phyloP scores from a whole-genome alignment of 2,113 vertebrate genomes.

The Tupaia tana region DNA sequence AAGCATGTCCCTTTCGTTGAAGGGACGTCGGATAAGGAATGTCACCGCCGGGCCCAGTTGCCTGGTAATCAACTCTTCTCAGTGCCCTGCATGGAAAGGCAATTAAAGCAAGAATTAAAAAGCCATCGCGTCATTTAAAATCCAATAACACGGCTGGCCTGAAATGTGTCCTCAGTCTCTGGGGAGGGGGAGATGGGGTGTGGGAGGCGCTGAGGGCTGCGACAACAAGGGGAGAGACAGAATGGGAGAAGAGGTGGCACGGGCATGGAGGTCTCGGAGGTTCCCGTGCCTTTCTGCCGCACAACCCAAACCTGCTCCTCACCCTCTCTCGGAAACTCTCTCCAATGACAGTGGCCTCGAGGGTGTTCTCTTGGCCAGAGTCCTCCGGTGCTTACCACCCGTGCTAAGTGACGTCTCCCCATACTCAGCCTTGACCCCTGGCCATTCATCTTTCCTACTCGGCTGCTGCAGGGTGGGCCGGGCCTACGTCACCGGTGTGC shows the following conservation, averaged over 20 bases:
- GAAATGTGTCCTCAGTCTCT: slow-evolving; percentile 64
- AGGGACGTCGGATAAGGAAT: slow-evolving; percentile 44
- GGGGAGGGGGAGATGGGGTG: neutral
- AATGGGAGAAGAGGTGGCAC: neutral
- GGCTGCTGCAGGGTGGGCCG: neutral
- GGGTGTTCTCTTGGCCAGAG: neutral
- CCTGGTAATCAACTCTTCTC: slow-evolving; percentile 71
- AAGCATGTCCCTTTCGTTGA: slow-evolving; percentile 9
- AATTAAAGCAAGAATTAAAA: slow-evolving; percentile 80
- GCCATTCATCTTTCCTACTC: neutral
- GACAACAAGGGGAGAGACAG: neutral
- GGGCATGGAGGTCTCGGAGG: neutral
- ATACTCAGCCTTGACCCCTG: neutral
- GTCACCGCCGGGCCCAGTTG: slow-evolving; percentile 37
- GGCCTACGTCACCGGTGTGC: too few species aligned
- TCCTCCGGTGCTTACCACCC: neutral
- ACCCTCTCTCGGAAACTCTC: neutral
- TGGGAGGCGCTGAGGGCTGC: neutral
- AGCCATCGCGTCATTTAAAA: slow-evolving; percentile 76
- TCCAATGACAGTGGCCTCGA: neutral
- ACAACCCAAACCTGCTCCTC: rapidly evolving
- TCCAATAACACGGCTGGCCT: slow-evolving; percentile 70
- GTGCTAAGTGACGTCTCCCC: neutral
- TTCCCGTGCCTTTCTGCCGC: neutral
- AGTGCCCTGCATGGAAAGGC: slow-evolving; percentile 67